Evolutionary conservation across 1,140 invertebrate species (phyloP).

Genomic region (Pseudachorutes palmiensis): DNA sequence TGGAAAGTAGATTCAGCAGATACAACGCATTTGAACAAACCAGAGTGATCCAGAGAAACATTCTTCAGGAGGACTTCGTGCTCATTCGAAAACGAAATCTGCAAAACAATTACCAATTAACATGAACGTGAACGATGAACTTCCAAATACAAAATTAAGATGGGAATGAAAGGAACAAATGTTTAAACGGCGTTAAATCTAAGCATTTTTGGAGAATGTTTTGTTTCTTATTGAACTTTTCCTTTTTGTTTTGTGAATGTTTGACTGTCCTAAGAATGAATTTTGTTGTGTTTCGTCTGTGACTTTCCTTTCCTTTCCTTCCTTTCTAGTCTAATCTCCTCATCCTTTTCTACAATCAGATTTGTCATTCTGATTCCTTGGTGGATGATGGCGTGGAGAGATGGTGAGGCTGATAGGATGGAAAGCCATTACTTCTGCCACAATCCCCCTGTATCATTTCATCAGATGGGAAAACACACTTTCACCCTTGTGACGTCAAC

Average conservation of each 20-base stretch:
- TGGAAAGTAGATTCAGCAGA: slow-evolving; percentile 35
- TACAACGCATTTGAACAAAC: slow-evolving; percentile 33
- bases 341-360: neutral
- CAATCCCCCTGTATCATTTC: neutral
- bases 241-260: too few relatives aligned
- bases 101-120: slow-evolving; percentile 18
- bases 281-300: too few relatives aligned
- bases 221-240: too few relatives aligned
- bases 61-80: slow-evolving; percentile 29
- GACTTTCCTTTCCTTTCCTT: too few relatives aligned
- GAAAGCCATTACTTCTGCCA: too few relatives aligned
- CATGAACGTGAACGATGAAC: too few relatives aligned
- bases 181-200: too few relatives aligned
- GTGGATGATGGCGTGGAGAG: neutral
- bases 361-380: neutral
- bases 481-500: neutral
- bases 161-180: too few relatives aligned
- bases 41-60: slow-evolving; percentile 25
- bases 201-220: too few relatives aligned
- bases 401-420: too few relatives aligned
- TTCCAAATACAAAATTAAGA: too few relatives aligned
- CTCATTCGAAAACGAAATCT: slow-evolving; percentile 29
- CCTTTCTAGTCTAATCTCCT: neutral
- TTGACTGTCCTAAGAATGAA: too few relatives aligned
- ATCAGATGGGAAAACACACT: neutral